Base-by-base conservation (phyloP, 2,113 vertebrate species). In the Mobula birostris region DNA sequence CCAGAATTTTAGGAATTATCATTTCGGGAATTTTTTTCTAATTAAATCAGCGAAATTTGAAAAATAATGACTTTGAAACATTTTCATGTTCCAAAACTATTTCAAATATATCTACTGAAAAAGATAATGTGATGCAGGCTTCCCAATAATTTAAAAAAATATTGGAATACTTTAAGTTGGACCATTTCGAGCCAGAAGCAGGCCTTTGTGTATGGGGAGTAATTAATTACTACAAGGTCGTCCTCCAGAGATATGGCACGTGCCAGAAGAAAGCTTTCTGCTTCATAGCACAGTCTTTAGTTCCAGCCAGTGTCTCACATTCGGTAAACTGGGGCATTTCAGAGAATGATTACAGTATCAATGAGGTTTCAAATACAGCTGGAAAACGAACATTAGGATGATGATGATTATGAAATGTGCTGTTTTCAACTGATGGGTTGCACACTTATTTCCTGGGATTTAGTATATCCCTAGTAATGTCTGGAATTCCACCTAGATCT, bases 401-500 rank as follows among this genome's bases (percentile, higher is more conserved):
- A 56, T 74, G 40, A 93, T 40, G 36, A 29, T 93, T 24, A 74
- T 93, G 19, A 93, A 74, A 93, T 93, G 19, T 48, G 24, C 36
- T 72, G 9, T 74, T 76, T 40, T 93, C 15, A 93, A 74, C 63
- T 72, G 36, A 19, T 68, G 90, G 8, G 17, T 72, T 68, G 40
- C 24, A 36, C 36, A 72, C 21, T 93, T 21, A 74, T 24, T 93
- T 11, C 91, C 72, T 56, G 36, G 68, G 95, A 96, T 96, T 95
- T 96, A 94, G 95, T 95, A 61, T 96, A 95, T 95, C 94, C 96
- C 94, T 96, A 95, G 95, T 96, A 95, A 96, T 95, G 95, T 95
- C 96, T 27, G 94, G 95, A 95, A 94, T 95, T 95, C 95, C 95
- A 95, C 95, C 94, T 7, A 85, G n/a, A 93, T 74, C 70, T 94